Evolutionary conservation across 2,888 invertebrate species (phyloP), one percentile per base, ranked within the genome.

Genomic region (Diplazon laetatorius): DNA sequence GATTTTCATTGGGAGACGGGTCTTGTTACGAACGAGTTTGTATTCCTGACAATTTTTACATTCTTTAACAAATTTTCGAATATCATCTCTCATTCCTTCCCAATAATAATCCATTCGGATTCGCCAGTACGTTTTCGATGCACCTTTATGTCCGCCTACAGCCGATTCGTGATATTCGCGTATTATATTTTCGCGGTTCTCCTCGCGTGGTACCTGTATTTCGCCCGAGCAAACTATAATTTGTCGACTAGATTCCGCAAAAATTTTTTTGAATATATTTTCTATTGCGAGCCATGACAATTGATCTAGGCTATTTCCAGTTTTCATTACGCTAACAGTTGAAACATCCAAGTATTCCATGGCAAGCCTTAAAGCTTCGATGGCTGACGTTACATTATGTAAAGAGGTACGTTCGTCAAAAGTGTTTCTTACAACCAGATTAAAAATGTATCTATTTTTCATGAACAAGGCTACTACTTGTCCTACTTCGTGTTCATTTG

Each of bases 301-400:
- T 46, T 59, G 59, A 12, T 59, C 48, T 18, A 70, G 9, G 10
- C 35, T 35, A 20, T 70, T 60, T 0, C 44, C 57, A 9, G 25
- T 48, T 39, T 70, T 68, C 68, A 68, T 55, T 4, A 68, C 68
- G 14, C 20, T 68, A 12, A 46, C 37, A 12, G 6, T 48, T 44
- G 55, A 18, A 5, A 70, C 20, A 22, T 70, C 30, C 52, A 59
- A 10, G 9, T 44, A 46, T 22, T 70, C 59, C 52, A 52, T 60
- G 12, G 70, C 70, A 2, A 60, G 70, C 16, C 20, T 70, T 18
- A 55, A 12, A 37, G 70, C 70, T 70, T 70, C 20, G n/a, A 52
- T 48, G 1, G 70, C 70, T 0, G 30, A 22, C 4, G 39, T 18
- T 5, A 68, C 57, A 42, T 35, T 9, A 42, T 10, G 39, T 4